A percentile compares a stretch with the other conserved stretches of the same genome.
These are phyloP conservation scores for Chaetodon auriga DNA, from an alignment of 2,113 vertebrate species.

Conservation along the genomic window DNA sequence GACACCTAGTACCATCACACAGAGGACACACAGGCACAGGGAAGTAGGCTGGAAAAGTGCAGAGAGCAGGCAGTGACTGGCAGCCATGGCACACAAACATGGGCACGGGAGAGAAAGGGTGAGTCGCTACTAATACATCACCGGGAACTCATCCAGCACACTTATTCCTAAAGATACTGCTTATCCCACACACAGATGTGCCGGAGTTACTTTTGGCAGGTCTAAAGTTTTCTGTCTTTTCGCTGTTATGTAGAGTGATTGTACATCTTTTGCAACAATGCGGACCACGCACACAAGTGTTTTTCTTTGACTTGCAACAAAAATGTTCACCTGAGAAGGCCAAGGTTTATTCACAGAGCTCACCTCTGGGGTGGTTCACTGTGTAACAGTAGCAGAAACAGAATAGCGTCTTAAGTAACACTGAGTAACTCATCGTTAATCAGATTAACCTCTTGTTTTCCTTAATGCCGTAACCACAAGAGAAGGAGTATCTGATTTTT, in stretches of 20 bases:
- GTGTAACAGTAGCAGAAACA: constrained; percentile 25
- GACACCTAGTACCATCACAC: constrained; percentile 78
- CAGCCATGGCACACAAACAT: constrained; percentile 78
- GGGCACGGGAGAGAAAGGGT: constrained; percentile 76
- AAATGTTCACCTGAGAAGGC: constrained; percentile 3
- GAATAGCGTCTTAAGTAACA: constrained; percentile 24
- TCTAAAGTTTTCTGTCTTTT: constrained; percentile 18
- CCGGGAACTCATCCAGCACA: constrained; percentile 19
- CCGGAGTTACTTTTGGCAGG: constrained; percentile 2
- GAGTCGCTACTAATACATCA: constrained; percentile 65
- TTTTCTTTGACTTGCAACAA: not conserved
- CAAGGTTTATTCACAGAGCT: constrained; percentile 14
- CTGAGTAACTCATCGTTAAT: constrained; percentile 44
- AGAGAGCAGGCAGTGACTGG: constrained; percentile 52
- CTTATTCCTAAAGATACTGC: constrained; percentile 32
- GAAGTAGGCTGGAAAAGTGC: constrained; percentile 63
- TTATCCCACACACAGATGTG: constrained; percentile 34
- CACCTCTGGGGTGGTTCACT: not conserved
- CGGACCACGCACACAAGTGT: not conserved
- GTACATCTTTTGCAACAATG: not conserved
- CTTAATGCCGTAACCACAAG: not conserved
- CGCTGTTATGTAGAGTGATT: not conserved
- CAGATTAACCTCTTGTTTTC: constrained; percentile 32
- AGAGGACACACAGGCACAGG: constrained; percentile 70
- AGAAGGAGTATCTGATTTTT: constrained; percentile 13